Percentiles rank a stretch among this genome's conserved stretches.
phyloP scores from a whole-genome alignment of 1,140 invertebrate genomes.

The Drosophila teissieri region DNA sequence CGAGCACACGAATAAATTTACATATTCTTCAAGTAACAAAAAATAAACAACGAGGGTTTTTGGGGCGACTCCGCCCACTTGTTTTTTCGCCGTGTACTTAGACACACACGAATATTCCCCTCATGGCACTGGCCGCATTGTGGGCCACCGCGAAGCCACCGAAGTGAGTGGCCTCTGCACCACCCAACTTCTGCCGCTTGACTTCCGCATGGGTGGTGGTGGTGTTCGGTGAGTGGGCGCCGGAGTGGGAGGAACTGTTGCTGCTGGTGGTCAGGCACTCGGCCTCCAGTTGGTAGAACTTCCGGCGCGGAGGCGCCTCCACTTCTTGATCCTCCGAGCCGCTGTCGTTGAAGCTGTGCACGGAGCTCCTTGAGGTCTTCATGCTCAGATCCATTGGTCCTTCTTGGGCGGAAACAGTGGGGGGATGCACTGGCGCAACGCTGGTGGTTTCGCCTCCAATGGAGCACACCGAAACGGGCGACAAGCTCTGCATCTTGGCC shows the following conservation, averaged over 20 bases:
- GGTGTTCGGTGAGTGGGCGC: constrained; percentile 14
- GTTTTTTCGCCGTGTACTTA: constrained; percentile 29
- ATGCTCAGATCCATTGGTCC: constrained; percentile 92
- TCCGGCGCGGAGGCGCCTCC: constrained; percentile 58
- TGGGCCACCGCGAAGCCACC: constrained; percentile 64
- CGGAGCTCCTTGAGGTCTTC: constrained; percentile 86
- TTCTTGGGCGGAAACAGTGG: constrained; percentile 85
- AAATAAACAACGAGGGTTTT: constrained; percentile 50
- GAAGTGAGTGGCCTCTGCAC: constrained; percentile 45
- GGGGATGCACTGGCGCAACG: not conserved
- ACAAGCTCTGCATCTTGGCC: constrained; percentile 80
- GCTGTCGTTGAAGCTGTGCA: constrained; percentile 76
- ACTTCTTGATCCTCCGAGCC: constrained; percentile 70
- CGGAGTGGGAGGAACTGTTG: constrained; percentile 40
- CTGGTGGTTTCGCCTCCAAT: constrained; percentile 65
- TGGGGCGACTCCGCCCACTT: constrained; percentile 53
- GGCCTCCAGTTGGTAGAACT: constrained; percentile 71
- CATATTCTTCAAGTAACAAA: constrained; percentile 53
- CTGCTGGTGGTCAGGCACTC: constrained; percentile 53
- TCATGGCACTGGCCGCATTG: constrained; percentile 71
- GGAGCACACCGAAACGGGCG: constrained; percentile 79
- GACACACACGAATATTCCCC: constrained; percentile 78
- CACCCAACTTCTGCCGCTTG: constrained; percentile 72
- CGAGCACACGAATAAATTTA: constrained; percentile 52
- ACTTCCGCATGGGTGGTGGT: constrained; percentile 35